Base-by-base conservation (phyloP, 1,140 invertebrate genomes). In the Panulirus ornatus region DNA sequence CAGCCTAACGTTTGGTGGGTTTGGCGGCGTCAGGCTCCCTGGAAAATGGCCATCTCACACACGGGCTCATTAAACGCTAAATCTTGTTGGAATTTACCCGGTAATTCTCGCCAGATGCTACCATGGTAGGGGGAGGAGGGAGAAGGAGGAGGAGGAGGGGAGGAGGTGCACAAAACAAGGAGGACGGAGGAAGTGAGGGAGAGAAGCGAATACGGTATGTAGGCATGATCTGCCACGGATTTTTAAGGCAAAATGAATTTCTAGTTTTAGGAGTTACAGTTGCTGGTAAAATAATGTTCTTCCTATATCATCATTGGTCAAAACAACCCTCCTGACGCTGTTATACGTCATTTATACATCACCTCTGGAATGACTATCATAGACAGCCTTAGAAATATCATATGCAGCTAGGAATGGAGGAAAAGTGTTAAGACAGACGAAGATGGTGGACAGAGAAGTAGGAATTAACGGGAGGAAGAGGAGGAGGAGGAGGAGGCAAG, bases 51-150 rank as follows among this genome's bases (percentile, higher is more conserved):
- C 85, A 81, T 88, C 85, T 88, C 85, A 88, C 85, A 88, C 75
- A 79, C 85, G 75, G 75, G 85, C 75, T 88, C 85, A 88, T 88
- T 88, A 88, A 88, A 88, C 85, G 85, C 75, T 88, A 88, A 88
- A 88, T 88, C 85, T 88, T 88, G 76, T 76, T 88, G 85, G 85
- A 88, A 88, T 88, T 88, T 88, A 88, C 75, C 85, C 85, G 38
- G 85, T 88, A 88, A 88, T 88, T 88, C 85, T 76, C 75, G 85
- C 85, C 85, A 88, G 85, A 88, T 88, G 85, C 85, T 88, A 81
- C 85, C 75, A 78, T 51, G 75, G 38, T 27, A 14, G 75, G n/a
- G 84, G 84, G 54, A 70, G 40, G 70, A 42, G 63, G 44, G 83
- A 27, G 81, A 66, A 42, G 81, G 63, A 71, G n/a, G n/a, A 40